Evolutionary conservation across 2,113 vertebrate species (phyloP), one percentile per base, ranked within the genome.

Genomic region (Hemibagrus wyckioides): DNA sequence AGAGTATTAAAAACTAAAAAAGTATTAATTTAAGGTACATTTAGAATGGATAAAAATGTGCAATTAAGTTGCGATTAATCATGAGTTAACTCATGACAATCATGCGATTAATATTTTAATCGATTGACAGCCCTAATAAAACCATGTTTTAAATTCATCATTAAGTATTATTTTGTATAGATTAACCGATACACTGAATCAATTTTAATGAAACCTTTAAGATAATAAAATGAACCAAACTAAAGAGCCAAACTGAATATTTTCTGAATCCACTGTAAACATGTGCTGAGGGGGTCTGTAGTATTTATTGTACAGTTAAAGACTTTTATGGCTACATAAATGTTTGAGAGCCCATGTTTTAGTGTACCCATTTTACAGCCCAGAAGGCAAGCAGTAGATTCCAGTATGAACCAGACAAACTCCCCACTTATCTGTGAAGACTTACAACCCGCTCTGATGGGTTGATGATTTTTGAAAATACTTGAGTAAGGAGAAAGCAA

Each of bases 251-350:
- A n/a, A n/a, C 39, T 48, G 17, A 75, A 75, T 50, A 50, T 11
- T 50, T 76, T 28, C n/a, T 48, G 44, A 77, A 15, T n/a, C 25
- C 44, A 50, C 7, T 77, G 28, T n/a, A 77, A 7, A 50, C 28
- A 21, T 48, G 23, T 77, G 69, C 23, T 48, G 36, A 75, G 41
- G 69, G 15, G 36, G 36, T 48, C 44, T 52, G 6, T 14, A 50
- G 44, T 50, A 77, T 77, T 77, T 48, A 48, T 14, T 44, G 44
- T 50, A 52, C 75, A 77, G 75, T 30, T 48, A 77, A n/a, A 77
- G 7, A 3, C 7, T 8, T 75, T 75, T 23, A 14, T 50, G 11
- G 44, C n/a, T 50, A 50, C 14, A 75, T 25, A 25, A 48, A 28
- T 0, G 39, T 28, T 76, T 76, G 23, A 48, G 33, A 73, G 41